Conservation (phyloP, 2,888 invertebrate genomes). For the Amblyjoppa fuscipennis region DNA sequence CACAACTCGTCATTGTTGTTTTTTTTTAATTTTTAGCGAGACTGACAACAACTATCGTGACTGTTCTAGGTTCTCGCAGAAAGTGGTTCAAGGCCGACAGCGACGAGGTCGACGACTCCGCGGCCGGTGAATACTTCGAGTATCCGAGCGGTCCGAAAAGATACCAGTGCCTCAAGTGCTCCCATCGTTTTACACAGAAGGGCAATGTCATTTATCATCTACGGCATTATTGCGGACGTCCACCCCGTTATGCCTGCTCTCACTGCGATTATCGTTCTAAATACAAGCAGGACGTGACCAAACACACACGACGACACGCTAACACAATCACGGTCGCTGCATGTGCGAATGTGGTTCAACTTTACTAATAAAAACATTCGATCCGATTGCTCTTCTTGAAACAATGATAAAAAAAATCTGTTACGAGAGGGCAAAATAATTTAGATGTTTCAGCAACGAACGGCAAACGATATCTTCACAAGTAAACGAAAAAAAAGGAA, state of each 20-base stretch:
- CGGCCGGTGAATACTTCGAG: constrained; percentile 23
- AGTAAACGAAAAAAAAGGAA: not conserved
- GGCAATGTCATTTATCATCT: constrained; percentile 81
- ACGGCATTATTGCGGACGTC: constrained; percentile 82
- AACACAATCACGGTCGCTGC: not conserved
- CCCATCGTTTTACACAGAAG: constrained; percentile 80
- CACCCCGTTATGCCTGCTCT: constrained; percentile 81
- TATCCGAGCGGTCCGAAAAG: constrained; percentile 67
- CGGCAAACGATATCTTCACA: not conserved
- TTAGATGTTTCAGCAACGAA: not conserved
- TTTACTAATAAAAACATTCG: not conserved
- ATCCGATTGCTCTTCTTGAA: not conserved
- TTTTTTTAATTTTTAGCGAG: not conserved
- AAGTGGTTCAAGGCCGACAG: not conserved
- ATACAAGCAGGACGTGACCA: constrained; percentile 75
- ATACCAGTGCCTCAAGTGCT: constrained; percentile 80
- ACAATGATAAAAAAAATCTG: not conserved
- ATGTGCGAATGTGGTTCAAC: not conserved
- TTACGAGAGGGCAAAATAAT: not conserved
- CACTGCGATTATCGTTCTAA: constrained; percentile 79
- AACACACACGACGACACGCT: constrained; percentile 7
- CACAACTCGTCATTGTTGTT: not conserved
- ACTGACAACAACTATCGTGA: constrained; percentile 23
- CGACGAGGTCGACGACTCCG: constrained; percentile 14
- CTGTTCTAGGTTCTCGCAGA: constrained; percentile 27